phyloP scores from a whole-genome alignment of 2,797 vertebrate genomes.

The Perodicticus potto region DNA sequence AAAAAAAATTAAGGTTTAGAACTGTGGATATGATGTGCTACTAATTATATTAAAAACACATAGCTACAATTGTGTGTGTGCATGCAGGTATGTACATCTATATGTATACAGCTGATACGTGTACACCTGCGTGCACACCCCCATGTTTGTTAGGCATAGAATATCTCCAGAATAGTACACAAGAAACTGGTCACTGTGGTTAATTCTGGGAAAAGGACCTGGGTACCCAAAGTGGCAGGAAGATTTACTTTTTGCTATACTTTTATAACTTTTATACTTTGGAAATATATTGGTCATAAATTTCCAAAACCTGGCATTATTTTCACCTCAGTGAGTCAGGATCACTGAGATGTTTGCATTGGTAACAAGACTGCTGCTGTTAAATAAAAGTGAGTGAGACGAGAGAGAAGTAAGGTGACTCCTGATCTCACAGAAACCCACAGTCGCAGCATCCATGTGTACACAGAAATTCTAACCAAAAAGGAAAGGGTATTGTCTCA shows the following conservation, averaged over 20 bases:
- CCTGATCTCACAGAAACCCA: background rate
- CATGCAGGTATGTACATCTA: background rate
- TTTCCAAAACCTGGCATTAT: background rate
- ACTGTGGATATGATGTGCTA: background rate
- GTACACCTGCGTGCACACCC: background rate
- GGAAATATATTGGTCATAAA: background rate
- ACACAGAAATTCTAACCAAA: background rate
- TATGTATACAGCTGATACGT: too few relatives aligned
- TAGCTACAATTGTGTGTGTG: background rate
- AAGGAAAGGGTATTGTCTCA: background rate
- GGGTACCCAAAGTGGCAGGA: background rate
- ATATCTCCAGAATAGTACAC: background rate
- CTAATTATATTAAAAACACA: background rate
- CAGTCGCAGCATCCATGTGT: background rate
- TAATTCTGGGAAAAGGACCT: background rate
- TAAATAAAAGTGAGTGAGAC: background rate
- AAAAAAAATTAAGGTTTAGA: too few relatives aligned
- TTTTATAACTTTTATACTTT: background rate
- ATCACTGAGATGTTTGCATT: background rate
- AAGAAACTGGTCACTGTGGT: background rate
- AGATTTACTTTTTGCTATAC: background rate
- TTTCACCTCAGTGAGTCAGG: background rate
- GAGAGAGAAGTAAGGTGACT: background rate
- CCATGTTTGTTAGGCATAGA: background rate
- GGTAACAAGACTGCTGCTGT: background rate